Conservation (phyloP, 2,113 vertebrate genomes). For the Hymenochirus boettgeri region DNA sequence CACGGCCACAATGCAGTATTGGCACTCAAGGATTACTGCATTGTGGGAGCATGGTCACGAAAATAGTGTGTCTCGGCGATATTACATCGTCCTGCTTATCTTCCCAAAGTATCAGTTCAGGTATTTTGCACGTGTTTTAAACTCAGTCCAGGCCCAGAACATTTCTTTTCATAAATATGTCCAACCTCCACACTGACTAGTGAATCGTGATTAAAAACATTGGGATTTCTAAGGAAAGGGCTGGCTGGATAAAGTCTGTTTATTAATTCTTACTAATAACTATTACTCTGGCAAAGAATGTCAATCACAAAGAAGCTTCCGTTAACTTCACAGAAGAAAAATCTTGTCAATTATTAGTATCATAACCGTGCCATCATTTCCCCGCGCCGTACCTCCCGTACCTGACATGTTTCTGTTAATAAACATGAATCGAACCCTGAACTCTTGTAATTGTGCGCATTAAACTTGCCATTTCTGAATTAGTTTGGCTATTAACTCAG, state of each 20-base stretch:
- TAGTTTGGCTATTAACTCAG: constrained; percentile 44
- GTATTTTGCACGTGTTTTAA: too few species aligned
- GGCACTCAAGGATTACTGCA: too few species aligned
- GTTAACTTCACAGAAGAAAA: constrained; percentile 47
- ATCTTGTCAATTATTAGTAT: constrained; percentile 54
- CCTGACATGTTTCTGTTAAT: constrained; percentile 32
- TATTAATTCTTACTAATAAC: constrained; percentile 67
- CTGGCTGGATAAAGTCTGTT: constrained; percentile 63
- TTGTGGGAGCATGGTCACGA: too few species aligned
- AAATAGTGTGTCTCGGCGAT: too few species aligned
- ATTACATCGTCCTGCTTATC: too few species aligned
- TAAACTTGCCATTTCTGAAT: constrained; percentile 39
- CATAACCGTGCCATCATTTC: constrained; percentile 26
- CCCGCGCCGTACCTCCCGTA: constrained; percentile 3
- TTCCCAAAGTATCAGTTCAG: too few species aligned
- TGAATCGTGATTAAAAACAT: too few species aligned
- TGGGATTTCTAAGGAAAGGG: not conserved
- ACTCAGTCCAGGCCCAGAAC: too few species aligned
- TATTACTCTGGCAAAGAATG: constrained; percentile 59
- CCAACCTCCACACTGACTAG: too few species aligned
- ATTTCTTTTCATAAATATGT: too few species aligned
- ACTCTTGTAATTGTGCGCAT: constrained; percentile 35
- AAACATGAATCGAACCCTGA: constrained; percentile 20
- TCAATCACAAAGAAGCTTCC: constrained; percentile 57
- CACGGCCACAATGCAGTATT: too few species aligned